Base-by-base conservation (phyloP, 92 coral and sea anemone genomes). In the Palythoa heliodiscus region DNA sequence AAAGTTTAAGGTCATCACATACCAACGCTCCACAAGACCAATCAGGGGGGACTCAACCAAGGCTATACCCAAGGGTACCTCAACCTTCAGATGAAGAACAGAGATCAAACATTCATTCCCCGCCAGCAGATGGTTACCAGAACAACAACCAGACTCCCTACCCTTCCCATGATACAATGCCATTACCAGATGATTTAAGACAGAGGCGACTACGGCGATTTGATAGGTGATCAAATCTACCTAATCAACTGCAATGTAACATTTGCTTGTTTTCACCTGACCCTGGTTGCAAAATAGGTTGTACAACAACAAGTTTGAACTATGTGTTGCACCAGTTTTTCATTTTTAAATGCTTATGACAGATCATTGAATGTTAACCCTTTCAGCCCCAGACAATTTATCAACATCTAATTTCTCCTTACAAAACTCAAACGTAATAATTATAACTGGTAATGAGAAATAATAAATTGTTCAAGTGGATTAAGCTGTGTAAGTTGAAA, bases 1-100 rank as follows among this genome's bases (percentile, higher is more conserved):
- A 89, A 69, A 93, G 97, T 88, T 67, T 89, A 15, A 77, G 83
- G 19, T 47, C 86, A 22, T 82, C 88, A 37, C 83, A 77, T 64
- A 58, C 71, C 35, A 87, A 73, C 7, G 61, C 87, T 38, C 73
- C 82, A 54, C 73, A 80, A 69, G 73, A 71, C 77, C 70, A 70
- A 47, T 66, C 82, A 48, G 60, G 89, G 25, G 43, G 70, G n/a
- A 50, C 88, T 47, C 70, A 35, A 16, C 76, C 71, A 1, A 60
- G 78, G 37, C 97, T 93, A 15, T 91, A 93, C 86, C 97, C 97
- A 39, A 84, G 91, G 48, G 70, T 92, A 43, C 91, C 94, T 52
- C 70, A 83, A 71, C 1, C 70, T 71, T 20, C 66, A 55, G 75
- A 70, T 76, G 64, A 52, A 63, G 60, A 63, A 47, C 37, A 50